Base-by-base conservation (phyloP, 2,888 invertebrate genomes). In the Acleris cristana region DNA sequence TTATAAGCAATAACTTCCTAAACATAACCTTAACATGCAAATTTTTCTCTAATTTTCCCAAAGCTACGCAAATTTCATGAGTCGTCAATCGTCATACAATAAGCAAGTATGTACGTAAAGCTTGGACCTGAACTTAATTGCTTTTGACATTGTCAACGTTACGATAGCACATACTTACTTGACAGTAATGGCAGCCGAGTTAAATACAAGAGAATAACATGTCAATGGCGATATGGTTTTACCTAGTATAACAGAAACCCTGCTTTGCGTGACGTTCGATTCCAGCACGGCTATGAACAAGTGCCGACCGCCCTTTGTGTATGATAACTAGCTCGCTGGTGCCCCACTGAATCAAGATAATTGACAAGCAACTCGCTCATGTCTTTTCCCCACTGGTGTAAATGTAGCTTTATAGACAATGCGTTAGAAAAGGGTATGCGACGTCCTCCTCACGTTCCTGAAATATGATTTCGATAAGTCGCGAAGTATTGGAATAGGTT, bases 401-500 rank as follows among this genome's bases (percentile, higher is more conserved):
- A 89, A 88, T 84, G 85, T 76, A 80, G 77, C 87, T 82, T 73
- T 73, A 80, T 79, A 83, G 85, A 87, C 86, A 86, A 85, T 87
- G 86, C 86, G 81, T 84, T 83, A 77, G 81, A 81, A 89, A 89
- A 89, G 87, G 89, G 87, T 89, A 87, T 86, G 86, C 85, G 84
- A 86, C 84, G 87, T 83, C 83, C 65, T 64, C 65, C 86, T 83
- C 90, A 90, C 90, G 91, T 90, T 83, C 82, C 83, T 91, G 89
- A 91, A 91, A 91, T 91, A 91, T 91, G 90, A 90, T 90, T 90
- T 89, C 90, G 89, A 91, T 91, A 91, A 91, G 87, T 89, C 86
- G 88, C 84, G 81, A 80, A 85, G 87, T 89, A 90, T 90, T 89
- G 89, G 88, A 85, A 87, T 80, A 80, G 83, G 83, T 81, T 83